A percentile compares a stretch with the other conserved stretches of the same genome.
Conservation (phyloP, 2,113 vertebrate genomes). For the Perca schrenkii region DNA sequence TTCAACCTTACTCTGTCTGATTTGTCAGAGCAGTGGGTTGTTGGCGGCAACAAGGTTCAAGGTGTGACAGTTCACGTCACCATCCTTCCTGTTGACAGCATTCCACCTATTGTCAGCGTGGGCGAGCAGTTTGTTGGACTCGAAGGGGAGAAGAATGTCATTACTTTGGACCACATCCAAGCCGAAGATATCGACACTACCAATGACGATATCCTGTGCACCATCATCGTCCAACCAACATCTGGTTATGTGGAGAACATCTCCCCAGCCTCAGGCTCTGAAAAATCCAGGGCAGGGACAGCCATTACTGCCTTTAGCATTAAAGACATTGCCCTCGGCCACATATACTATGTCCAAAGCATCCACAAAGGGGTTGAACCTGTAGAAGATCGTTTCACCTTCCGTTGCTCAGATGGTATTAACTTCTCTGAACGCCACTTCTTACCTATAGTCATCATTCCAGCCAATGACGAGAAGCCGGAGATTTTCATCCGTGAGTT, state of each 20-base stretch:
- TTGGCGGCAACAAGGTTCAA: conserved; percentile 88
- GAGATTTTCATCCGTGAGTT: conserved; percentile 92
- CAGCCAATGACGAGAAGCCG: conserved; percentile 93
- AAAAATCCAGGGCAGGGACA: conserved; percentile 91
- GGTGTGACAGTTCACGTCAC: conserved; percentile 91
- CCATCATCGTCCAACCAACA: conserved; percentile 91
- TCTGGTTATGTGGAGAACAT: conserved; percentile 96
- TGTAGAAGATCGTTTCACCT: conserved; percentile 91
- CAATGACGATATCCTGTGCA: conserved; percentile 92
- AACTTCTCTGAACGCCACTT: conserved; percentile 92
- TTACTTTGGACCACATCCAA: conserved; percentile 85
- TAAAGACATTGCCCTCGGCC: conserved; percentile 89
- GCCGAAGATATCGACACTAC: conserved; percentile 90
- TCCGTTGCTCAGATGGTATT: conserved; percentile 95
- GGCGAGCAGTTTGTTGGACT: conserved; percentile 81
- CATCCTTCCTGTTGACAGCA: conserved; percentile 93
- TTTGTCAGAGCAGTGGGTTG: conserved; percentile 91
- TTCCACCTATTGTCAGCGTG: conserved; percentile 83
- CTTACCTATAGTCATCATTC: conserved; percentile 90
- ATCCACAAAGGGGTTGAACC: conserved; percentile 94
- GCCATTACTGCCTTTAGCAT: conserved; percentile 93
- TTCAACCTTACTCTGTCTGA: conserved; percentile 95
- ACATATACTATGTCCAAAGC: conserved; percentile 95
- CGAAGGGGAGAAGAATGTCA: conserved; percentile 88
- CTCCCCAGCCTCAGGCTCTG: conserved; percentile 94